Evolutionary conservation across 2,797 vertebrate species (phyloP), one percentile per base, ranked within the genome.

Genomic region (Gila robusta): DNA sequence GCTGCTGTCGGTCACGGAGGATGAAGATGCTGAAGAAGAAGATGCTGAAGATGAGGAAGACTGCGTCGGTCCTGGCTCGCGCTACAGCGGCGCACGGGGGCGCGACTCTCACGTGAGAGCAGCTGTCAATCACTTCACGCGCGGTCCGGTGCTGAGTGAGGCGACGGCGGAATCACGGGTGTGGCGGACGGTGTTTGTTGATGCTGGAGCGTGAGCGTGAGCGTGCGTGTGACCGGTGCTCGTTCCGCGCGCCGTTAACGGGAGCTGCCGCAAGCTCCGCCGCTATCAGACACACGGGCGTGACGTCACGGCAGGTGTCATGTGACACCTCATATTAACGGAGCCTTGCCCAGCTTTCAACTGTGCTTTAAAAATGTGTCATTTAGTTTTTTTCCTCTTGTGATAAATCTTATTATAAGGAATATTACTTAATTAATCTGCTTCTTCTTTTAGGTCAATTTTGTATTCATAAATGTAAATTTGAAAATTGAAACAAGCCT

Each of bases 1-100:
- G 93, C 93, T 89, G 90, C 88, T 88, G 91, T 92, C 94, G 94
- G 92, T 95, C 94, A 92, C 83, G 82, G 81, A 94, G 81, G 95
- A 96, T 94, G 95, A 94, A 91, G 90, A 89, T 69, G 84, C 82
- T 66, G 52, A 21, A 21, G 17, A 19, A 54, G 52, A 54, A 7
- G 52, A 49, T 6, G 90, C 69, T 82, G 76, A 49, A 49, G 90
- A 66, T 83, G 77, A 62, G 44, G 84, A 69, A 71, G 83, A 86
- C 71, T 79, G 91, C 89, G 92, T 89, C 83, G 79, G 81, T 84
- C 69, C 73, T 86, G 84, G 91, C 92, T 82, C 93, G 89, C 88
- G 89, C 90, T 94, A 92, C 94, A 94, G 95, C 93, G 47, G 47
- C 47, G 93, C 86, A 91, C 93, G 64, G 85, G 64, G 85, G 92